Percentiles rank a stretch among this genome's conserved stretches.
Conservation (phyloP, 2,888 invertebrate genomes). For the Drosophila colorata region DNA sequence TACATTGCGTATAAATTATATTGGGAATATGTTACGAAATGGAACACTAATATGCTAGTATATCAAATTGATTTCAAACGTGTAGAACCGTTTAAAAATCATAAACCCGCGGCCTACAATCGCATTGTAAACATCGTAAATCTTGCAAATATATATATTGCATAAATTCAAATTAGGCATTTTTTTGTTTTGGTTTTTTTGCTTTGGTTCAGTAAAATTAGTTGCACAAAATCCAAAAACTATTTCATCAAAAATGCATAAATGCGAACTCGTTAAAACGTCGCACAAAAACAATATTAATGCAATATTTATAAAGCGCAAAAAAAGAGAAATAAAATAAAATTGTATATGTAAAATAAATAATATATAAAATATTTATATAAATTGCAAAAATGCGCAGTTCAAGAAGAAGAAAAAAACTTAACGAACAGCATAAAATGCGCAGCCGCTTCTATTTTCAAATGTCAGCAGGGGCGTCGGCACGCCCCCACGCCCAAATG, state of each 20-base stretch:
- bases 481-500: slow-evolving; percentile 4
- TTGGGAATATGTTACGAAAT: not conserved
- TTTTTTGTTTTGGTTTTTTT: slow-evolving; percentile 3
- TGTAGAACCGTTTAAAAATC: slow-evolving; percentile 9
- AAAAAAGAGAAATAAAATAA: slow-evolving; percentile 35
- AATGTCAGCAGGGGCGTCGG: slow-evolving; percentile 44
- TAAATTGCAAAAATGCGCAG: slow-evolving; percentile 78
- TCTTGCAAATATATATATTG: slow-evolving; percentile 10
- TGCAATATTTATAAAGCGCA: slow-evolving; percentile 71
- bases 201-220: slow-evolving; percentile 60
- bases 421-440: slow-evolving; percentile 61
- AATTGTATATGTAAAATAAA: slow-evolving; percentile 73
- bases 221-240: slow-evolving; percentile 68
- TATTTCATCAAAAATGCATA: slow-evolving; percentile 79
- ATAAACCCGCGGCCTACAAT: slow-evolving; percentile 4
- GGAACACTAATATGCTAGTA: not conserved
- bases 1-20: not conserved
- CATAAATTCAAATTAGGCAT: slow-evolving; percentile 16
- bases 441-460: slow-evolving; percentile 79
- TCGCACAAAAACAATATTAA: slow-evolving; percentile 65
- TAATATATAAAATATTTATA: slow-evolving; percentile 80
- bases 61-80: slow-evolving; percentile 16
- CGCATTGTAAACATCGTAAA: slow-evolving; percentile 21
- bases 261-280: slow-evolving; percentile 58
- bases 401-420: slow-evolving; percentile 46